phyloP scores from a whole-genome alignment of 2,888 invertebrate species.

The Sabellastarte sp. region DNA sequence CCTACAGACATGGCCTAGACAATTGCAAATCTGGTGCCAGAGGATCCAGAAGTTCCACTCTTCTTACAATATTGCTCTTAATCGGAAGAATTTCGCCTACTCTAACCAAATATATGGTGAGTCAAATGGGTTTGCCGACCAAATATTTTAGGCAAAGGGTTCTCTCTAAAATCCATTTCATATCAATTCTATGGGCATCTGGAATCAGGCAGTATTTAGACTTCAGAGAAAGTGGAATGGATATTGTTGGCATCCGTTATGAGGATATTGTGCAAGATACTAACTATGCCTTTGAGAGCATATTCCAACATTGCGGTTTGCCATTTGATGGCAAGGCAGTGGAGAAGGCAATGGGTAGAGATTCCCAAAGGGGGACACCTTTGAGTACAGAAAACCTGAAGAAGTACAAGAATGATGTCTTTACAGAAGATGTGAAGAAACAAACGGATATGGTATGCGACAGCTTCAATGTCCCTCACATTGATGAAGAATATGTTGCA shows the following conservation, averaged over 20 bases:
- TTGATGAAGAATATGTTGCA: not conserved
- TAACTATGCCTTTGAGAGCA: not conserved
- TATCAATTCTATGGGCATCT: no score
- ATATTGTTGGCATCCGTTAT: not conserved
- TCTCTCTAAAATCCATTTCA: no score
- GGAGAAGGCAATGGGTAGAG: not conserved
- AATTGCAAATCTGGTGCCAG: no score
- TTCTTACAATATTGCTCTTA: no score
- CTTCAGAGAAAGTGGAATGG: not conserved
- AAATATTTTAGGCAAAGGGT: no score
- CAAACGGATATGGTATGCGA: not conserved
- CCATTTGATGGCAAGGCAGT: no score
- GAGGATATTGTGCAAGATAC: not conserved
- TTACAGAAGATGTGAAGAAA: not conserved
- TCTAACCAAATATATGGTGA: no score
- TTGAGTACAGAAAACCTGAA: not conserved
- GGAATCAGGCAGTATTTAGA: no score
- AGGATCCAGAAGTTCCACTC: no score
- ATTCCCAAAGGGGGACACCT: not conserved
- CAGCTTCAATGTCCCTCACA: not conserved
- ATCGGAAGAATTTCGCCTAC: no score
- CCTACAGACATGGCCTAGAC: slow-evolving; percentile 6
- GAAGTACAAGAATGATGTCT: not conserved
- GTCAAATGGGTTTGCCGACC: no score
- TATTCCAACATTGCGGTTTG: not conserved